A percentile compares a stretch with the other conserved stretches of the same genome.
These are phyloP conservation scores for Chorisops tibialis DNA, from an alignment of 2,888 invertebrate species.

Conservation along the genomic window DNA sequence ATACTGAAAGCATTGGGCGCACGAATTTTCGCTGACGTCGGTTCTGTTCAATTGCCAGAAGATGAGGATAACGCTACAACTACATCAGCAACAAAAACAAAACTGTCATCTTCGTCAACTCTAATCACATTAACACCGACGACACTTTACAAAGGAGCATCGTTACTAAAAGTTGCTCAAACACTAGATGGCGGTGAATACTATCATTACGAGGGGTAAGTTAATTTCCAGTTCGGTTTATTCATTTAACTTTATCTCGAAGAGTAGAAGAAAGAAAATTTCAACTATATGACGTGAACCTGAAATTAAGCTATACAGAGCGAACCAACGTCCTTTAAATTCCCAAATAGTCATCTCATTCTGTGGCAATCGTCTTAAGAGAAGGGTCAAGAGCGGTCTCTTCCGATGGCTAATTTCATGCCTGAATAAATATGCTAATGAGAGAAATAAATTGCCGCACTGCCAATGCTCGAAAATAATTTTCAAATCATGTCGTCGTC, in stretches of 20 bases:
- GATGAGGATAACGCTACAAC: neutral
- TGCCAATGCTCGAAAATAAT: slow-evolving; percentile 21
- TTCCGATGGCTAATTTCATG: slow-evolving; percentile 26
- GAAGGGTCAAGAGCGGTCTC: slow-evolving; percentile 12
- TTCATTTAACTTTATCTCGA: neutral
- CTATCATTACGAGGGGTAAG: slow-evolving; percentile 30
- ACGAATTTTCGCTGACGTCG: slow-evolving; percentile 46
- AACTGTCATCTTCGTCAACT: slow-evolving; percentile 16
- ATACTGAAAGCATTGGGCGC: slow-evolving; percentile 50
- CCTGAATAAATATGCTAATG: slow-evolving; percentile 30
- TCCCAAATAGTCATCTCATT: neutral
- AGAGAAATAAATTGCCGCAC: slow-evolving; percentile 22
- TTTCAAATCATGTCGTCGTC: slow-evolving; percentile 9
- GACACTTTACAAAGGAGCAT: slow-evolving; percentile 51
- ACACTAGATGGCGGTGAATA: slow-evolving; percentile 27
- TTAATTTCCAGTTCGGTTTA: neutral
- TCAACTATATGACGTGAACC: neutral
- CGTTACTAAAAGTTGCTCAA: slow-evolving; percentile 43
- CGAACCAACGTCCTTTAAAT: neutral
- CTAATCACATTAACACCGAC: slow-evolving; percentile 52
- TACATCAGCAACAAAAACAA: neutral
- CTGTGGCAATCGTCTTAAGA: neutral
- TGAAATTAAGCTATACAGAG: slow-evolving; percentile 25
- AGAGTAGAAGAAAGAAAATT: too few relatives aligned
- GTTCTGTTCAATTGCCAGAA: neutral